Percentiles rank a stretch among this genome's conserved stretches.
phyloP scores from a whole-genome alignment of 2,113 vertebrate species.

The Nematolebias whitei region DNA sequence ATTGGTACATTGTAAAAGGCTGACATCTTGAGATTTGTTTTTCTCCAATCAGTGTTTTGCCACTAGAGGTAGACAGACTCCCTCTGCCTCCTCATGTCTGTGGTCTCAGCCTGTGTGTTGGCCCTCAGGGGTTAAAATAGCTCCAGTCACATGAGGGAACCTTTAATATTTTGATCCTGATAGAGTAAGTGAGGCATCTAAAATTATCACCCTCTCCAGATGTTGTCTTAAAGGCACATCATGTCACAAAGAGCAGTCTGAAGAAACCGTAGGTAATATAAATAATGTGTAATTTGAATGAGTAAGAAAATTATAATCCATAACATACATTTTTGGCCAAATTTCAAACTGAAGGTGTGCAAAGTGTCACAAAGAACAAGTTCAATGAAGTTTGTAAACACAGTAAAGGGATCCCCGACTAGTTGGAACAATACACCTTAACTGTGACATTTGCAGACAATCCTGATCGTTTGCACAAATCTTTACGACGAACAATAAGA shows the following conservation, averaged over 20 bases:
- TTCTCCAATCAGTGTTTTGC: conserved; percentile 20
- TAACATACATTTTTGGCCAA: too few species aligned
- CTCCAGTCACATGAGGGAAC: conserved; percentile 35
- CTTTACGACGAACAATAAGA: too few species aligned
- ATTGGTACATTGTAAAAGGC: too few species aligned
- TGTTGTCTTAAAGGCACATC: conserved; percentile 8
- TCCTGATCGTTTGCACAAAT: too few species aligned
- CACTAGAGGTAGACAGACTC: conserved; percentile 62
- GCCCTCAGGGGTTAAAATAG: conserved; percentile 56
- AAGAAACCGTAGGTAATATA: neutral
- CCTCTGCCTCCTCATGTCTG: neutral
- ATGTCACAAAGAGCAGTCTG: neutral
- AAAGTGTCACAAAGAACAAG: too few species aligned
- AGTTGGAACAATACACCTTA: too few species aligned
- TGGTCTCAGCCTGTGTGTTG: conserved; percentile 10
- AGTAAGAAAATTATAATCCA: neutral
- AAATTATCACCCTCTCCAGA: conserved; percentile 30
- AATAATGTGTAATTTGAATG: neutral
- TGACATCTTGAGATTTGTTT: neutral
- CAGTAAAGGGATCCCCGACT: too few species aligned
- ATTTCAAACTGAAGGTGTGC: too few species aligned
- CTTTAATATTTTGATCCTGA: conserved; percentile 24
- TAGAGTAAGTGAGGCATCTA: conserved; percentile 21
- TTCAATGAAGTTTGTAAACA: too few species aligned
- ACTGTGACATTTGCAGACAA: too few species aligned